A percentile compares a stretch with the other conserved stretches of the same genome.
Conservation (phyloP, 2,797 vertebrate genomes). For the Numenius phaeopus region DNA sequence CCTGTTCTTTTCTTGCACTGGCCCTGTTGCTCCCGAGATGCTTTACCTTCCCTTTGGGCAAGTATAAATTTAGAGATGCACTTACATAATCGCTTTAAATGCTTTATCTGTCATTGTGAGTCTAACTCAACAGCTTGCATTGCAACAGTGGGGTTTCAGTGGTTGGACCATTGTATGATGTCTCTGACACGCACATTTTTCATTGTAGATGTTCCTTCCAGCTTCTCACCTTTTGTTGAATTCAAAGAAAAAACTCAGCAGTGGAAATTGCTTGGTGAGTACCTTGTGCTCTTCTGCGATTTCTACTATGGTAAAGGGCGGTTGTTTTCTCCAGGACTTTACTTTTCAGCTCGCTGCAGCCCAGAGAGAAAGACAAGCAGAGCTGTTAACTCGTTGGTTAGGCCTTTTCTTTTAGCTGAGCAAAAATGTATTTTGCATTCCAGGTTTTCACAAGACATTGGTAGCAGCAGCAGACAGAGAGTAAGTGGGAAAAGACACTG, state of each 20-base stretch:
- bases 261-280: conserved; percentile 94
- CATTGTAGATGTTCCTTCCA: conserved; percentile 86
- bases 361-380: not conserved
- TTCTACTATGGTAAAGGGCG: not conserved
- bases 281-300: not conserved
- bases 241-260: conserved; percentile 93
- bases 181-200: not conserved
- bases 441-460: not conserved
- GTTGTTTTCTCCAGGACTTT: not conserved
- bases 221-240: conserved; percentile 93
- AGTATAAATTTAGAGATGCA: not conserved
- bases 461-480: not conserved
- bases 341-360: not conserved
- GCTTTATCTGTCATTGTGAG: not conserved
- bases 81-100: not conserved
- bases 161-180: not conserved
- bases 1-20: not conserved
- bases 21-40: not conserved
- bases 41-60: not conserved
- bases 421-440: not conserved
- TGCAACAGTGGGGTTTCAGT: not conserved
- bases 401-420: not conserved
- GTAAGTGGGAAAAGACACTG: not conserved
- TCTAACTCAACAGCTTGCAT: not conserved
- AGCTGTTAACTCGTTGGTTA: not conserved